These are phyloP conservation scores for Camarhynchus parvulus DNA, from an alignment of 2,113 vertebrate genomes.

Conservation along the genomic window DNA sequence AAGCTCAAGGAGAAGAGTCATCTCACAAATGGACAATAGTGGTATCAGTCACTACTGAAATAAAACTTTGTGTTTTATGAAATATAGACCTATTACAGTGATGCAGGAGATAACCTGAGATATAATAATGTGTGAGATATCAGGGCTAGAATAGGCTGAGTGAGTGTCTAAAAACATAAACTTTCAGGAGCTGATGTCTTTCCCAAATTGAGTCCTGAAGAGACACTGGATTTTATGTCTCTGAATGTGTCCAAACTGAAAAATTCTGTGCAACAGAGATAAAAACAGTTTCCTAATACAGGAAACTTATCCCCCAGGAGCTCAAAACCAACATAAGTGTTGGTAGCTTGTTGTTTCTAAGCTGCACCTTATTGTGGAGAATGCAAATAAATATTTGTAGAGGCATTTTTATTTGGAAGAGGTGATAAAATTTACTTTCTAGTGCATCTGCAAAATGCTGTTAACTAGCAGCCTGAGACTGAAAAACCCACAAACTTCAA, in stretches of 20 bases:
- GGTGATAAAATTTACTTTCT: neutral
- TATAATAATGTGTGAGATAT: neutral
- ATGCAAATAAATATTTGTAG: neutral
- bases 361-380: neutral
- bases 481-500: neutral
- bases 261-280: neutral
- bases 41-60: conserved; percentile 7
- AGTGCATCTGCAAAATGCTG: neutral
- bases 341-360: neutral
- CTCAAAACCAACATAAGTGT: neutral
- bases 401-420: neutral
- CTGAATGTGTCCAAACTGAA: neutral
- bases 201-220: conserved; percentile 14
- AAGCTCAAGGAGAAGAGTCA: conserved; percentile 24
- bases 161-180: neutral
- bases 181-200: neutral
- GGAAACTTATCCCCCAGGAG: neutral
- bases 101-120: neutral
- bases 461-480: neutral
- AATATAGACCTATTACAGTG: neutral
- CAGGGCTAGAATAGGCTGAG: neutral
- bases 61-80: conserved; percentile 44
- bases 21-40: neutral
- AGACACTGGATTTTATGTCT: conserved; percentile 28
- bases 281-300: neutral